Conservation (phyloP, 64 coral and sea anemone species). For the Dendronephthya gigantea region DNA sequence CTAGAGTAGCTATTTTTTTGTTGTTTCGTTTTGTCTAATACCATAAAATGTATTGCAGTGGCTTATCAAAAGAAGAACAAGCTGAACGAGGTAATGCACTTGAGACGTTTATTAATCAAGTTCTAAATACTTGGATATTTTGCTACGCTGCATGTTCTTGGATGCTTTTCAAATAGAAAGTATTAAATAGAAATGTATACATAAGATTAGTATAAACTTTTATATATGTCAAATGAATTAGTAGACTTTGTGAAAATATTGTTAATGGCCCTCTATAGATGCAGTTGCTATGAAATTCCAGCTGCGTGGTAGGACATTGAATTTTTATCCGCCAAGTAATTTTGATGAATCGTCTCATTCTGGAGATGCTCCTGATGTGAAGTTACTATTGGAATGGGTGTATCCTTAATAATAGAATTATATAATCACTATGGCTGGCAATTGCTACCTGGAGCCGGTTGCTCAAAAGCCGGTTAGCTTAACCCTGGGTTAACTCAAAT, state of each 20-base stretch:
- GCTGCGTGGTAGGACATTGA: conserved; percentile 34
- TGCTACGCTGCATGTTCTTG: no score
- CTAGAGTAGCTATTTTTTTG: no score
- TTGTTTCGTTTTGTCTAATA: not conserved
- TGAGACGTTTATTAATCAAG: not conserved
- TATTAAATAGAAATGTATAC: no score
- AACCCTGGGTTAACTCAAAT: no score
- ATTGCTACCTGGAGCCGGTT: no score
- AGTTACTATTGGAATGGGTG: conserved; percentile 39
- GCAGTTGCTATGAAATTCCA: not conserved
- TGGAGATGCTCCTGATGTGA: conserved; percentile 20
- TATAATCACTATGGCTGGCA: no score
- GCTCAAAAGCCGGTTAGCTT: no score
- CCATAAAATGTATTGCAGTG: not conserved
- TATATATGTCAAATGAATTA: not conserved
- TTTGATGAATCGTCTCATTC: conserved; percentile 11
- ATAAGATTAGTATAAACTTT: not conserved
- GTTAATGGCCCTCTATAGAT: not conserved
- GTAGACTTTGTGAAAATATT: not conserved
- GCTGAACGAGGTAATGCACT: not conserved
- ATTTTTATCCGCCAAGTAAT: conserved; percentile 33
- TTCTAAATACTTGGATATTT: not conserved
- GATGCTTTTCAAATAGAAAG: no score
- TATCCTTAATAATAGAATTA: conserved; percentile 32
- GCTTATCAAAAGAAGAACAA: not conserved